Evolutionary conservation across 2,113 vertebrate species (phyloP).

Genomic region (Marmota flaviventris): DNA sequence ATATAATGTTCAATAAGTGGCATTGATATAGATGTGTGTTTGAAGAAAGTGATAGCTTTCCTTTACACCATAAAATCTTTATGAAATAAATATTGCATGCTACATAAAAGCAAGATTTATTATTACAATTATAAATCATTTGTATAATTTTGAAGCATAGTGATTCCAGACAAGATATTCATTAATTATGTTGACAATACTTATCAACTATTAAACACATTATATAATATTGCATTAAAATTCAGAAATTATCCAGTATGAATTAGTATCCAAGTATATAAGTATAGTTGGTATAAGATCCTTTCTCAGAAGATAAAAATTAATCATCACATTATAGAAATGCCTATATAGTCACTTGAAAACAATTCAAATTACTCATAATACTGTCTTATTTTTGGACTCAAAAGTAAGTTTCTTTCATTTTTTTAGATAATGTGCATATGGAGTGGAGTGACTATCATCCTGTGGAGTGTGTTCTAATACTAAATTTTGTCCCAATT

Average conservation of each 20-base stretch:
- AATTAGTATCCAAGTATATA: neutral
- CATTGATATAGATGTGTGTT: neutral
- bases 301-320: conserved; percentile 4
- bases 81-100: conserved; percentile 18
- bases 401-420: neutral
- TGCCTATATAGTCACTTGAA: neutral
- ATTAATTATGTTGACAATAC: neutral
- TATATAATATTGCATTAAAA: neutral
- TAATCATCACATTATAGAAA: neutral
- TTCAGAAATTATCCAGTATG: neutral
- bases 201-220: neutral
- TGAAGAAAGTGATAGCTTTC: conserved; percentile 22
- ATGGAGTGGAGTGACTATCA: neutral
- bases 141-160: conserved; percentile 18
- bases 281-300: neutral
- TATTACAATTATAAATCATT: neutral
- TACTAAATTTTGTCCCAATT: neutral
- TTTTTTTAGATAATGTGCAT: neutral
- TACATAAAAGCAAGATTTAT: neutral
- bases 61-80: neutral
- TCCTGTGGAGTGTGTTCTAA: neutral
- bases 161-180: neutral
- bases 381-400: neutral
- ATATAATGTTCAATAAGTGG: neutral
- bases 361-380: neutral